Conservation (phyloP, 2,797 vertebrate genomes). For the Tapera naevia region DNA sequence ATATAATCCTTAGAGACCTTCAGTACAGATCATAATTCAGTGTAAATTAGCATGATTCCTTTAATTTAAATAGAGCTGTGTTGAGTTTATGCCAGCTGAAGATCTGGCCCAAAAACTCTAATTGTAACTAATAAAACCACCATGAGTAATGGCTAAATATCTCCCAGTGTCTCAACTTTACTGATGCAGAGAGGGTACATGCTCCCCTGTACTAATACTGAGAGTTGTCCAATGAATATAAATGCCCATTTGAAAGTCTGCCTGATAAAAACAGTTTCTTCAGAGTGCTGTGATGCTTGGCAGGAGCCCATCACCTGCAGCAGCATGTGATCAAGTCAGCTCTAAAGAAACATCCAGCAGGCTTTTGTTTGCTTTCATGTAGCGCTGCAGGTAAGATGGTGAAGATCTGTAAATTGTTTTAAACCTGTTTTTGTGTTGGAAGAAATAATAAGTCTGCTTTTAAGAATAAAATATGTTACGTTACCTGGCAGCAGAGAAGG, state of each 20-base stretch:
- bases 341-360: slow-evolving; percentile 5
- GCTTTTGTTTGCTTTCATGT: slow-evolving; percentile 34
- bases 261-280: background rate
- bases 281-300: slow-evolving; percentile 18
- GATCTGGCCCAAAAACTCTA: background rate
- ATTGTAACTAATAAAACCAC: slow-evolving; percentile 30
- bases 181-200: background rate
- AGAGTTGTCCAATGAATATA: slow-evolving; percentile 28
- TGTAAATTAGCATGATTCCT: slow-evolving; percentile 17
- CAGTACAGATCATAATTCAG: slow-evolving; percentile 14
- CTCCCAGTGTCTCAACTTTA: background rate
- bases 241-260: slow-evolving; percentile 20
- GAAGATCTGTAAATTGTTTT: background rate
- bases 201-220: background rate
- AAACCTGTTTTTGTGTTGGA: background rate
- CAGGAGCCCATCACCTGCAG: slow-evolving; percentile 48
- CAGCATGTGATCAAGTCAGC: background rate
- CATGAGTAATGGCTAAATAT: slow-evolving; percentile 14
- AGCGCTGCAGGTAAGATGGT: background rate
- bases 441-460: background rate
- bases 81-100: slow-evolving; percentile 35
- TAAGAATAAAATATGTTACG: background rate
- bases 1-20: slow-evolving; percentile 23
- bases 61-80: slow-evolving; percentile 1
- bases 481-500: background rate